Base-by-base conservation (phyloP, 2,888 invertebrate species). In the Ophion ventricosus region DNA sequence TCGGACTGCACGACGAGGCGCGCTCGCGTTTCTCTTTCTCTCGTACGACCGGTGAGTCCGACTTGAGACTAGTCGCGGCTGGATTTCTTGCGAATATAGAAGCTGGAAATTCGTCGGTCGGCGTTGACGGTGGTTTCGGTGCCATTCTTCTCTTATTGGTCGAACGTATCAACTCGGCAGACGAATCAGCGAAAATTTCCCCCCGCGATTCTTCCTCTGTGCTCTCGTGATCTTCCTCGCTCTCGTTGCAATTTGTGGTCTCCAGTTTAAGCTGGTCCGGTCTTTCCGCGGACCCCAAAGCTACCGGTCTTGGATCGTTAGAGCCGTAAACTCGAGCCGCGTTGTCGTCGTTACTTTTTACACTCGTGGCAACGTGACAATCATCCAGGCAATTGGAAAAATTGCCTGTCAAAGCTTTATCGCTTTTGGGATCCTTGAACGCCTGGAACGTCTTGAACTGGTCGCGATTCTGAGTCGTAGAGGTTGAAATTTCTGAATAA, bases 21-120 rank as follows among this genome's bases (percentile, higher is more conserved):
- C 97, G 94, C 89, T 97, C 97, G 10, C 96, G 94, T 92, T 96
- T 97, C 87, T 97, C 97, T 93, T 96, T 96, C 91, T 97, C 97
- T 54, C 96, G 94, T 0, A 96, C 95, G 5, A 96, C 96, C 0
- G 96, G 96, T 35, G 96, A 95, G 86, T 96, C 96, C 5, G 95
- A 95, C 87, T 96, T 96, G 85, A 94, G 92, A 87, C 93, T 94
- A 4, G 94, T 93, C 8, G 82, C 80, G 1, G 89, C 94, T 0
- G 92, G 91, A 90, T 96, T 96, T 91, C 96, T 94, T 88, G 95
- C 95, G 93, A 96, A 96, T 87, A 96, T 91, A 74, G 94, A 93
- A 83, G 92, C 94, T 1, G 94, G 93, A 59, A 93, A 93, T 87
- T 95, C 95, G 87, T 96, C 95, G 1, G 92, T 89, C 69, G 88